These are phyloP conservation scores for Otis tarda DNA, from an alignment of 2,113 vertebrate species.

Conservation along the genomic window DNA sequence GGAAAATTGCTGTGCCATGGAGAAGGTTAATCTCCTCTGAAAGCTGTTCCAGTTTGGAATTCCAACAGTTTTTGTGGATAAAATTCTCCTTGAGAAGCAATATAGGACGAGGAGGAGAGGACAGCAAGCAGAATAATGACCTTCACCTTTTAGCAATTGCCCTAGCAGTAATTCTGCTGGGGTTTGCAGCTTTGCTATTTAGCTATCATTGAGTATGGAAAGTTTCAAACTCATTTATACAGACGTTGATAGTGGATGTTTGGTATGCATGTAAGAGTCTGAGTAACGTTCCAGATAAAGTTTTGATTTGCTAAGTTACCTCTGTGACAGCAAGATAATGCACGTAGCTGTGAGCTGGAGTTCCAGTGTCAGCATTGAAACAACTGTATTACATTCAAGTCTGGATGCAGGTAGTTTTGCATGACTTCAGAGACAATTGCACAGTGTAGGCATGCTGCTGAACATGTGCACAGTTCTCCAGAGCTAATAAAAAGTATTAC, in stretches of 20 bases:
- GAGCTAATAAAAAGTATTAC: not conserved
- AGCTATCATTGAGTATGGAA: not conserved
- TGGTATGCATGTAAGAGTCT: not conserved
- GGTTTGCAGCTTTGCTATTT: not conserved
- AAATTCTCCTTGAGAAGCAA: slow-evolving; percentile 17
- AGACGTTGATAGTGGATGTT: not conserved
- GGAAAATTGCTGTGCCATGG: slow-evolving; percentile 52
- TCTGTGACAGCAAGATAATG: not conserved
- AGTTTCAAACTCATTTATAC: not conserved
- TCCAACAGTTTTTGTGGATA: slow-evolving; percentile 32
- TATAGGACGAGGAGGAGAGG: not conserved
- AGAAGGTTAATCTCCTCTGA: slow-evolving; percentile 57
- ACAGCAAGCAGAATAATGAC: not conserved
- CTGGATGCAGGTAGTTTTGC: not conserved
- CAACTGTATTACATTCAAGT: fast-evolving
- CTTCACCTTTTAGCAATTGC: not conserved
- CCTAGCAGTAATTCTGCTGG: not conserved
- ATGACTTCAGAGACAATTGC: not conserved
- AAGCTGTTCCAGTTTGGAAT: slow-evolving; percentile 53
- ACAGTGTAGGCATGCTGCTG: not conserved
- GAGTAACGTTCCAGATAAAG: not conserved
- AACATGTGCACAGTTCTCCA: not conserved
- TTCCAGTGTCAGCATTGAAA: not conserved
- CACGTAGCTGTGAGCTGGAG: fast-evolving
- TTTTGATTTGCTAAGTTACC: not conserved